These are phyloP conservation scores for Nothobranchius furzeri DNA, from an alignment of 2,113 vertebrate genomes.

Conservation along the genomic window DNA sequence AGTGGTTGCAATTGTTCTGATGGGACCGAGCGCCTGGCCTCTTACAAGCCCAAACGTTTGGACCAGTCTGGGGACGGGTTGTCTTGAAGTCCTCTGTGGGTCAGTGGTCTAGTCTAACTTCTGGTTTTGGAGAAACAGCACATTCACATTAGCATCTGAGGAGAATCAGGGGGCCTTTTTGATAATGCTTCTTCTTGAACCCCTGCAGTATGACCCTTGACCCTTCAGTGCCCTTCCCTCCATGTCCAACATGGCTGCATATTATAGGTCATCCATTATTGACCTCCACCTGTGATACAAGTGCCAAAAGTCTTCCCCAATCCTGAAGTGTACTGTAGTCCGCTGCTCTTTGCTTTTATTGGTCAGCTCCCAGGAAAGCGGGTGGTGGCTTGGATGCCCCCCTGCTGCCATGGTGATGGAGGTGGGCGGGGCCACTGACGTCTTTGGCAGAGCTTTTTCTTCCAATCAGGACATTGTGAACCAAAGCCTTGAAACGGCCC, in stretches of 20 bases:
- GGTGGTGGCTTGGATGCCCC: slow-evolving; percentile 32
- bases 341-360: slow-evolving; percentile 38
- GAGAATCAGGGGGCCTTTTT: slow-evolving; percentile 27
- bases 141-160: background rate
- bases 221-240: slow-evolving; percentile 21
- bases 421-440: slow-evolving; percentile 1
- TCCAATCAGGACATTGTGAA: slow-evolving; percentile 77
- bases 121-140: too few species aligned
- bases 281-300: slow-evolving; percentile 73
- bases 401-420: background rate
- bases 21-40: slow-evolving; percentile 9
- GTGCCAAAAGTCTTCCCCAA: slow-evolving; percentile 76
- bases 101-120: too few species aligned
- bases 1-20: slow-evolving; percentile 38
- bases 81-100: too few species aligned
- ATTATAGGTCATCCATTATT: slow-evolving; percentile 55
- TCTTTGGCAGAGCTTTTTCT: slow-evolving; percentile 62
- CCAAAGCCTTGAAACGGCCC: slow-evolving; percentile 79
- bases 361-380: slow-evolving; percentile 32
- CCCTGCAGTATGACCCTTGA: slow-evolving; percentile 29
- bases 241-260: slow-evolving; percentile 51
- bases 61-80: background rate
- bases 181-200: slow-evolving; percentile 19
- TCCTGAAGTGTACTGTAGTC: slow-evolving; percentile 71
- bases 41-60: background rate